Evolutionary conservation across 1,140 invertebrate species (phyloP).

Genomic region (Orchesella cincta): DNA sequence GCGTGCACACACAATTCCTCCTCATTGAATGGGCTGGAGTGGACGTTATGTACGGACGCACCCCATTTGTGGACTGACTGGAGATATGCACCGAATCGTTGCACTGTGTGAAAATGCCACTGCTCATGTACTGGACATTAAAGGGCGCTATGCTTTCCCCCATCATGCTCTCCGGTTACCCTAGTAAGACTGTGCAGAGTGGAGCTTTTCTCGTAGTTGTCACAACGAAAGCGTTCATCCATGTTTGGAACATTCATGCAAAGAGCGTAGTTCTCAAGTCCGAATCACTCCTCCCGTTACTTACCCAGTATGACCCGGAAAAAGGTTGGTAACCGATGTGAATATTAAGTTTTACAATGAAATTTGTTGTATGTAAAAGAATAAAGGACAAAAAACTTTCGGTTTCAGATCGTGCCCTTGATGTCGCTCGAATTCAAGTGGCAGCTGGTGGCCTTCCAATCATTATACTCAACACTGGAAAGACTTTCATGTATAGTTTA

Average conservation of each 20-base stretch:
- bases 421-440: slow-evolving; percentile 63
- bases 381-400: not conserved
- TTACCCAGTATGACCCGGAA: slow-evolving; percentile 49
- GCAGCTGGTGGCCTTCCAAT: slow-evolving; percentile 66
- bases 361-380: not conserved
- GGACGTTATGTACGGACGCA: slow-evolving; percentile 43
- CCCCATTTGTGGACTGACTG: slow-evolving; percentile 42
- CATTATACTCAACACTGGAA: slow-evolving; percentile 67
- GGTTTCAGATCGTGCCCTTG: slow-evolving; percentile 53
- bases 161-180: slow-evolving; percentile 65
- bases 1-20: slow-evolving; percentile 37
- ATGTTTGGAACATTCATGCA: slow-evolving; percentile 53
- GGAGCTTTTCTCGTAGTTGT: slow-evolving; percentile 54
- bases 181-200: slow-evolving; percentile 58
- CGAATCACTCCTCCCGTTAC: slow-evolving; percentile 50
- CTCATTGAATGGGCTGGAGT: slow-evolving; percentile 43
- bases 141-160: slow-evolving; percentile 62
- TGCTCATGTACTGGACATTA: slow-evolving; percentile 64
- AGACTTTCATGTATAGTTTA: slow-evolving; percentile 67
- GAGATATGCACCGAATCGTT: slow-evolving; percentile 58
- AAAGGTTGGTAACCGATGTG: slow-evolving; percentile 37
- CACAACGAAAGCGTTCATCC: slow-evolving; percentile 51
- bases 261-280: slow-evolving; percentile 50
- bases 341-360: slow-evolving; percentile 10
- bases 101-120: slow-evolving; percentile 67